A percentile compares a stretch with the other conserved stretches of the same genome.
Conservation (phyloP, 2,113 vertebrate genomes). For the Lipophrys pholis region DNA sequence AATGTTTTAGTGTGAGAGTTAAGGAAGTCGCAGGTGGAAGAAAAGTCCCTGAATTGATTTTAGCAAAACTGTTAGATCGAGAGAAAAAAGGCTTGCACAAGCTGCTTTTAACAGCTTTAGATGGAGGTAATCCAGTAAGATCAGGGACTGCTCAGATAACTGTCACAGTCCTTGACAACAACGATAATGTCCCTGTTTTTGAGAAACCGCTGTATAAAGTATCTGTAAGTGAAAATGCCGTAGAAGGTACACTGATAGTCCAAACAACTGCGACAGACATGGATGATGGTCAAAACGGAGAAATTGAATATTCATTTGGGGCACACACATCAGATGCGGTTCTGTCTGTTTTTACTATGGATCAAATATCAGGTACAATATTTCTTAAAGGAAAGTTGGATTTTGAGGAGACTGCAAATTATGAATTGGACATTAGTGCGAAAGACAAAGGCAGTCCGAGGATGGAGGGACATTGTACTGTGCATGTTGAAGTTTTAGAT, state of each 20-base stretch:
- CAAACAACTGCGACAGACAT: slow-evolving; percentile 63
- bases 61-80: slow-evolving; percentile 77
- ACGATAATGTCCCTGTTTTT: slow-evolving; percentile 85
- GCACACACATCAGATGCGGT: slow-evolving; percentile 78
- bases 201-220: slow-evolving; percentile 50
- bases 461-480: slow-evolving; percentile 73
- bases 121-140: slow-evolving; percentile 74
- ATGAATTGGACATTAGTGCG: slow-evolving; percentile 83
- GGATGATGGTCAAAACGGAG: slow-evolving; percentile 87
- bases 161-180: slow-evolving; percentile 79
- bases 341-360: slow-evolving; percentile 78
- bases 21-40: slow-evolving; percentile 42
- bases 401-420: slow-evolving; percentile 79
- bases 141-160: slow-evolving; percentile 67
- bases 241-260: slow-evolving; percentile 28
- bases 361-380: slow-evolving; percentile 81
- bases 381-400: slow-evolving; percentile 76
- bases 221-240: slow-evolving; percentile 78
- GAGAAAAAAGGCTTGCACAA: slow-evolving; percentile 77
- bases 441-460: slow-evolving; percentile 75
- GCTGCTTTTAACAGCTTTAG: slow-evolving; percentile 81
- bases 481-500: slow-evolving; percentile 57
- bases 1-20: slow-evolving; percentile 74
- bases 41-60: slow-evolving; percentile 74
- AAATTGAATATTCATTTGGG: slow-evolving; percentile 84